Evolutionary conservation across 1,140 invertebrate genomes (phyloP).

Genomic region (Latrodectus geometricus): DNA sequence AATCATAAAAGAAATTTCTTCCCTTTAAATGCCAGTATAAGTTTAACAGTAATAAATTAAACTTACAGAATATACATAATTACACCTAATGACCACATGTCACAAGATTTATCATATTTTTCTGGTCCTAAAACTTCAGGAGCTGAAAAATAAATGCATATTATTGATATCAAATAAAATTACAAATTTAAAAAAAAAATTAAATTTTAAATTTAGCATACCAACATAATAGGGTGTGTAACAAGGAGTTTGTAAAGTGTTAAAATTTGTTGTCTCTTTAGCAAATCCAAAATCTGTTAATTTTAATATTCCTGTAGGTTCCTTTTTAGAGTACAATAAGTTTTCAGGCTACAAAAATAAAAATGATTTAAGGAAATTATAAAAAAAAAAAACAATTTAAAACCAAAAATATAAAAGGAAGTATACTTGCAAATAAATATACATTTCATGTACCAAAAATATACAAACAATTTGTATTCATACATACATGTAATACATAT

Average conservation of each 20-base stretch:
- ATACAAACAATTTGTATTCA: neutral
- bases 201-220: conserved; percentile 10
- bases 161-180: neutral
- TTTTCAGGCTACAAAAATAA: conserved; percentile 74
- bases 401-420: conserved; percentile 1
- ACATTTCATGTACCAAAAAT: neutral
- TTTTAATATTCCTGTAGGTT: conserved; percentile 82
- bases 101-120: conserved; percentile 98
- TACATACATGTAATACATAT: no score
- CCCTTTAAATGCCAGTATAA: no score
- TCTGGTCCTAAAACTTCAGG: conserved; percentile 96
- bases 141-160: conserved; percentile 70
- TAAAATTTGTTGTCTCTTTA: conserved; percentile 87
- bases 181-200: neutral
- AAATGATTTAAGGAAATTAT: no score
- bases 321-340: conserved; percentile 71
- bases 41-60: neutral
- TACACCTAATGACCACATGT: conserved; percentile 98
- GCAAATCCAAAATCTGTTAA: conserved; percentile 99
- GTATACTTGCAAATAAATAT: neutral
- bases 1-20: no score
- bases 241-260: conserved; percentile 94
- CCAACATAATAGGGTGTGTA: conserved; percentile 98
- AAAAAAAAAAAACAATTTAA: neutral
- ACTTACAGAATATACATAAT: conserved; percentile 98